phyloP scores from a whole-genome alignment of 2,797 vertebrate genomes.

The Pteropus rufus region DNA sequence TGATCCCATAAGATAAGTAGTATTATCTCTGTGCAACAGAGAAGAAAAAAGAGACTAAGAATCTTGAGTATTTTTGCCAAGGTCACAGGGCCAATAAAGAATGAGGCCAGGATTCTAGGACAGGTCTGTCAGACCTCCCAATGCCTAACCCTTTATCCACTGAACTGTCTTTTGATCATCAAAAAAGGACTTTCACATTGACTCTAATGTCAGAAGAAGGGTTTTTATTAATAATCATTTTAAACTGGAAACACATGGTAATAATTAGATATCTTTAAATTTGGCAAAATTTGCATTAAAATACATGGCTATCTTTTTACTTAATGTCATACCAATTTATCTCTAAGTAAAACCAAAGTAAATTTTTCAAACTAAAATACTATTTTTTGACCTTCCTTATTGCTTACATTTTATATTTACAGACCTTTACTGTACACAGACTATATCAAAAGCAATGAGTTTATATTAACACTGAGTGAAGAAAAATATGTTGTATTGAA shows the following conservation, averaged over 20 bases:
- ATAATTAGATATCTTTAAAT: not conserved
- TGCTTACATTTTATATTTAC: conserved; percentile 5
- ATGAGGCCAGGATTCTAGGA: not conserved
- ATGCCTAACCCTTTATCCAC: conserved; percentile 3
- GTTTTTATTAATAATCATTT: conserved; percentile 26
- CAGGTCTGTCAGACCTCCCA: not conserved
- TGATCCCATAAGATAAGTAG: not conserved
- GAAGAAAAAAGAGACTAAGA: not conserved
- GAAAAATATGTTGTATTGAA: conserved; percentile 38
- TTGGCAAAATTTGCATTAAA: conserved; percentile 22
- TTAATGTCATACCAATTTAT: conserved; percentile 28
- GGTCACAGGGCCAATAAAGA: not conserved
- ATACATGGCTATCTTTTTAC: not conserved
- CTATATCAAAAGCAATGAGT: conserved; percentile 9
- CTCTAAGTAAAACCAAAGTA: conserved; percentile 36
- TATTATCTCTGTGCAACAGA: not conserved
- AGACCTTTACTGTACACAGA: not conserved
- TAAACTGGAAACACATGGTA: conserved; percentile 29
- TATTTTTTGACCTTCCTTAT: not conserved
- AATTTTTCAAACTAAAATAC: conserved; percentile 44
- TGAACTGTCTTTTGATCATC: not conserved
- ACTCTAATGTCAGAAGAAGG: not conserved
- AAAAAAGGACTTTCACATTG: not conserved
- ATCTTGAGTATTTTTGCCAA: not conserved
- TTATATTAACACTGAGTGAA: conserved; percentile 2